A percentile compares a stretch with the other conserved stretches of the same genome.
Evolutionary conservation across 2,888 invertebrate genomes (phyloP).

Genomic region (Polylopha cassiicola): DNA sequence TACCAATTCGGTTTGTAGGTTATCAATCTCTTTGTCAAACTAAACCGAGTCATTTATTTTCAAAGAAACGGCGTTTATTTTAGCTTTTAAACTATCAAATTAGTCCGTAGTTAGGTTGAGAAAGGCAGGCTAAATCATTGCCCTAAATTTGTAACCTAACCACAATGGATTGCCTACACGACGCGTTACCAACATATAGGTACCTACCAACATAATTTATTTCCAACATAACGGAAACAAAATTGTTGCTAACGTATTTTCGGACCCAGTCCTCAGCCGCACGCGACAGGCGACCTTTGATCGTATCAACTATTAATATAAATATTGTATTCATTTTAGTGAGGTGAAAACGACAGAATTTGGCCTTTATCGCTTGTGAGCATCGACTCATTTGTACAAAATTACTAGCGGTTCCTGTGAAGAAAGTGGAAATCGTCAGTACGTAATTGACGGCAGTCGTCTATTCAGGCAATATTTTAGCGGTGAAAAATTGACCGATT

Average conservation of each 20-base stretch:
- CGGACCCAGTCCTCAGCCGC: constrained; percentile 4
- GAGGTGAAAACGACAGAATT: constrained; percentile 22
- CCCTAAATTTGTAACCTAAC: too few species aligned
- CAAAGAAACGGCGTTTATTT: too few species aligned
- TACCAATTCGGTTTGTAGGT: too few species aligned
- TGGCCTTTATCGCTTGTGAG: constrained; percentile 14
- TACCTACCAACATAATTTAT: constrained; percentile 1
- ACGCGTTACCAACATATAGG: too few species aligned
- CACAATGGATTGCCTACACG: too few species aligned
- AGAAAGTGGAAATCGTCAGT: constrained; percentile 18
- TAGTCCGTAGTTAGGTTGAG: too few species aligned
- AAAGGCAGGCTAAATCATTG: too few species aligned
- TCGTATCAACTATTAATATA: constrained; percentile 21
- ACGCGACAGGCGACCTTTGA: constrained; percentile 21
- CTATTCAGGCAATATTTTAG: constrained; percentile 1
- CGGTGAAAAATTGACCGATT: constrained; percentile 9
- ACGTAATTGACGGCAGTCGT: constrained; percentile 7
- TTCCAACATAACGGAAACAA: background rate
- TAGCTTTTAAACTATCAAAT: too few species aligned
- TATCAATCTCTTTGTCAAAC: too few species aligned
- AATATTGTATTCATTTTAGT: constrained; percentile 22
- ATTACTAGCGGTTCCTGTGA: constrained; percentile 18
- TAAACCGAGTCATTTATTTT: too few species aligned
- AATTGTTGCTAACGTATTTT: background rate
- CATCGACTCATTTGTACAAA: constrained; percentile 21